phyloP scores from a whole-genome alignment of 2,797 vertebrate species.

The Enoplosus armatus region DNA sequence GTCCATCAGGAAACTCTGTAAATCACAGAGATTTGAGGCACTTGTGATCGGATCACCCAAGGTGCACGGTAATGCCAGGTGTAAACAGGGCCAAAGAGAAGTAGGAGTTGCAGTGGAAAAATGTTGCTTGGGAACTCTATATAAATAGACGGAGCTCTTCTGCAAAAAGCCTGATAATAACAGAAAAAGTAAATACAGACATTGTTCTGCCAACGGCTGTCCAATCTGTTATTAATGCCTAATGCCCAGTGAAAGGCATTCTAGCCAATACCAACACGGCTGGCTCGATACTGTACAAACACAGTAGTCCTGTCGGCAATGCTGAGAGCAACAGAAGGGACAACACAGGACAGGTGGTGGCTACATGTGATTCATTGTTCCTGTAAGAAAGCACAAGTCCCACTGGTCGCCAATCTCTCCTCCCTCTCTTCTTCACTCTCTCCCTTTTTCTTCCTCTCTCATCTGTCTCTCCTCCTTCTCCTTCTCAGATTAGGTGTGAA shows the following conservation, averaged over 20 bases:
- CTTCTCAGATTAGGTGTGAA: slow-evolving; percentile 83
- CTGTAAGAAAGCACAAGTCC: slow-evolving; percentile 80
- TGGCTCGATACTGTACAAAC: slow-evolving; percentile 77
- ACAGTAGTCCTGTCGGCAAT: slow-evolving; percentile 75
- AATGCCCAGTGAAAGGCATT: slow-evolving; percentile 67
- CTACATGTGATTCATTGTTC: slow-evolving; percentile 84
- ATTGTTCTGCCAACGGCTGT: slow-evolving; percentile 63
- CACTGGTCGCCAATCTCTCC: slow-evolving; percentile 69
- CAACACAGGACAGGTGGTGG: slow-evolving; percentile 79
- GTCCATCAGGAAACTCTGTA: no score
- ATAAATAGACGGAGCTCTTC: slow-evolving; percentile 43
- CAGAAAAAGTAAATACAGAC: slow-evolving; percentile 64
- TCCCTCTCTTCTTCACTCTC: slow-evolving; percentile 46
- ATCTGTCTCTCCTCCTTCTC: slow-evolving; percentile 71
- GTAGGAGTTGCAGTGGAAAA: slow-evolving; percentile 24
- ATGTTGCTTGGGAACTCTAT: slow-evolving; percentile 7
- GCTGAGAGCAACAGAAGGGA: slow-evolving; percentile 80
- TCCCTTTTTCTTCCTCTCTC: slow-evolving; percentile 45
- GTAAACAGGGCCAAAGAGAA: no score
- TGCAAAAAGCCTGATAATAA: slow-evolving; percentile 51
- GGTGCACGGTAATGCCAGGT: no score
- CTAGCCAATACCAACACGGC: slow-evolving; percentile 66
- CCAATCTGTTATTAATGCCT: slow-evolving; percentile 77
- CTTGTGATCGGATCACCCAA: no score
- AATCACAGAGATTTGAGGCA: no score